phyloP scores from a whole-genome alignment of 2,797 vertebrate genomes.

The Myotis myotis region DNA sequence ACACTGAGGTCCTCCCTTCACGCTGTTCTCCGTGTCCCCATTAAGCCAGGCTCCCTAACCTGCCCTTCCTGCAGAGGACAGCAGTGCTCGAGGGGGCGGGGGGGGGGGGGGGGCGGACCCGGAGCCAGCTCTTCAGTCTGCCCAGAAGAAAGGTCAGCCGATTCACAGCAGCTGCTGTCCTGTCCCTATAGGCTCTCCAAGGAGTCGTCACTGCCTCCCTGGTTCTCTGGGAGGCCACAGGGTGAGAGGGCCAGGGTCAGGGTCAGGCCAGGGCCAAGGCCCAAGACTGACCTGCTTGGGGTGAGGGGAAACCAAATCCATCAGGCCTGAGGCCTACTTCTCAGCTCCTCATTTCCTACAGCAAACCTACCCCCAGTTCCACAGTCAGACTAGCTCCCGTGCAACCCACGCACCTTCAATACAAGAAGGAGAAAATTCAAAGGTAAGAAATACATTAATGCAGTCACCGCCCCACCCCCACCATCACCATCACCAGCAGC shows the following conservation, averaged over 20 bases:
- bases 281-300: neutral
- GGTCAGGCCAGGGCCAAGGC: neutral
- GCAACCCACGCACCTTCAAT: neutral
- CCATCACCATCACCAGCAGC: neutral
- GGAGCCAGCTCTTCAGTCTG: neutral
- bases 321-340: neutral
- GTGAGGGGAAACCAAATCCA: neutral
- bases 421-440: neutral
- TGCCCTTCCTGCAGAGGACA: neutral
- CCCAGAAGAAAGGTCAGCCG: neutral
- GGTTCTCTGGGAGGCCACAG: neutral
- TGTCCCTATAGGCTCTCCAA: neutral
- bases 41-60: neutral
- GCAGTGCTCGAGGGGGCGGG: fast-evolving
- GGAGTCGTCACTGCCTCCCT: neutral
- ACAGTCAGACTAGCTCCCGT: neutral
- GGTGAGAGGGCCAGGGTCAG: neutral
- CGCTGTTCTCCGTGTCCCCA: fast-evolving
- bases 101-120: neutral
- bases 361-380: neutral
- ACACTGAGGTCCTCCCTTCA: neutral
- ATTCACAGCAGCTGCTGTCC: neutral
- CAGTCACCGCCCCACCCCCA: neutral
- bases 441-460: neutral
- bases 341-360: neutral